Percentiles rank a stretch among this genome's conserved stretches.
phyloP scores from a whole-genome alignment of 1,140 invertebrate species.

The Drosophila guanche region DNA sequence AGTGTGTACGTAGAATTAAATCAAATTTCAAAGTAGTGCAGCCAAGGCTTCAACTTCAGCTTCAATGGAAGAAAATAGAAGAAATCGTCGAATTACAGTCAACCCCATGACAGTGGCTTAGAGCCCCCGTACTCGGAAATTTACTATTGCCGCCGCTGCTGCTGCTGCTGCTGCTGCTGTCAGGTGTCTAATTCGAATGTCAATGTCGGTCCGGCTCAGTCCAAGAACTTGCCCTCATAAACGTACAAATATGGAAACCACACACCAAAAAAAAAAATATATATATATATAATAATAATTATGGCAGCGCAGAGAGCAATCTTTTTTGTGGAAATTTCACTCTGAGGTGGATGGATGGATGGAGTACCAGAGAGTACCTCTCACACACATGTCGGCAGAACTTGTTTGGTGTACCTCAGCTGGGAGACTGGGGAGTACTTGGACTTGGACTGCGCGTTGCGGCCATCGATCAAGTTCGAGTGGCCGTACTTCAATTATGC shows the following conservation, averaged over 20 bases:
- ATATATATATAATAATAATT: no score
- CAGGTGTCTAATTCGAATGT: constrained; percentile 81
- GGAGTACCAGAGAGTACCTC: constrained; percentile 3
- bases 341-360: constrained; percentile 1
- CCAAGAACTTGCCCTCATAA: constrained; percentile 54
- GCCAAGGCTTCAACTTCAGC: constrained; percentile 42
- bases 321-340: constrained; percentile 56
- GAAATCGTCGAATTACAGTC: constrained; percentile 26
- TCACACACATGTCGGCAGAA: constrained; percentile 23
- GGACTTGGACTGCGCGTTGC: constrained; percentile 6
- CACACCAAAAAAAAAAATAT: constrained; percentile 20
- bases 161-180: constrained; percentile 24
- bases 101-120: constrained; percentile 14
- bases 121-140: constrained; percentile 50
- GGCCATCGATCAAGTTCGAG: constrained; percentile 73
- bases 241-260: constrained; percentile 11
- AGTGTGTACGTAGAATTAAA: constrained; percentile 46
- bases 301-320: constrained; percentile 45
- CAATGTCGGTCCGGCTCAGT: constrained; percentile 59
- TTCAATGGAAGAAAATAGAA: constrained; percentile 36
- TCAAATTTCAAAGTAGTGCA: constrained; percentile 71
- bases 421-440: constrained; percentile 8
- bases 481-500: constrained; percentile 78
- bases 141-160: neutral
- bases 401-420: constrained; percentile 30